Conservation (phyloP, 2,888 invertebrate species). For the Meiosimyza platycephala region DNA sequence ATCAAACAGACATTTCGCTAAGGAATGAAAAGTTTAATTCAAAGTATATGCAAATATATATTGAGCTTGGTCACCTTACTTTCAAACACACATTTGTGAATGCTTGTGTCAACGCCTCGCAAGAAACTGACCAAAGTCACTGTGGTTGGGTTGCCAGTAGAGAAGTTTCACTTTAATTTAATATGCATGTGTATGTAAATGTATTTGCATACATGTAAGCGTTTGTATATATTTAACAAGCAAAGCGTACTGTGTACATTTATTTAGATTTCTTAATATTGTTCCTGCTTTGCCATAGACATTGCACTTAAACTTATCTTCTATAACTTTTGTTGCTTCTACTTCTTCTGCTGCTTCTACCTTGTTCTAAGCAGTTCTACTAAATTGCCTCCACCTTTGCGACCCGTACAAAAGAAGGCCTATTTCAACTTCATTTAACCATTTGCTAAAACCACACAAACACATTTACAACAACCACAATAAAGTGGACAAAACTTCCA, state of each 20-base stretch:
- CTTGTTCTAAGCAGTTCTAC: neutral
- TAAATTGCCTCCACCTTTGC: neutral
- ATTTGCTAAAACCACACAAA: constrained; percentile 17
- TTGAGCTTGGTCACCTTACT: too few relatives aligned
- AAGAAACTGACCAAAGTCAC: constrained; percentile 28
- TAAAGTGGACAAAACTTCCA: constrained; percentile 14
- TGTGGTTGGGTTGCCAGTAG: neutral
- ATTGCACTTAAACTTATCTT: neutral
- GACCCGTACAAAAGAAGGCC: neutral
- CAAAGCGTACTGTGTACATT: neutral
- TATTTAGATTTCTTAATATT: neutral
- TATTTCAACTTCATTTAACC: neutral
- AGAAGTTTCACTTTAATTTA: neutral
- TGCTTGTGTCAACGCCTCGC: constrained; percentile 19
- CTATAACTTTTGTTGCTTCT: neutral
- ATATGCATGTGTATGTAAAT: neutral
- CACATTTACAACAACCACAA: constrained; percentile 20
- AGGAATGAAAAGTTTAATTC: too few relatives aligned
- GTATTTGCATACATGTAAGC: neutral
- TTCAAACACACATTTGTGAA: too few relatives aligned
- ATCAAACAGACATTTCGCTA: too few relatives aligned
- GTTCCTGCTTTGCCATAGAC: neutral
- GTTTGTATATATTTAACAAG: neutral
- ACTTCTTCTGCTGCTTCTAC: neutral
- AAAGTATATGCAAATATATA: too few relatives aligned